A percentile compares a stretch with the other conserved stretches of the same genome.
These are phyloP conservation scores for Xenops minutus DNA, from an alignment of 2,797 vertebrate genomes.

Conservation along the genomic window DNA sequence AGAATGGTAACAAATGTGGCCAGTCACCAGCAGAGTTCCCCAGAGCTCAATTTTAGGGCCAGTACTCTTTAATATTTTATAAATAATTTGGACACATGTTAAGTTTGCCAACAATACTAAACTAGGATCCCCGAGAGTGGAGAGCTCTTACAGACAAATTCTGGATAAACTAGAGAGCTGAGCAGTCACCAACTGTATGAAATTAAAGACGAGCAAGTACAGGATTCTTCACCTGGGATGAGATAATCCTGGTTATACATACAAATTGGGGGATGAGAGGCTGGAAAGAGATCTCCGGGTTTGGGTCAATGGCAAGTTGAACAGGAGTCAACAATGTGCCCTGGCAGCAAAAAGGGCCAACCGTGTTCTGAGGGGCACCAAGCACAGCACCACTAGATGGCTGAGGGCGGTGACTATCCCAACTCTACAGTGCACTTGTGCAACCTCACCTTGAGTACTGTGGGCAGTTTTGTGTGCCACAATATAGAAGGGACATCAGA, in stretches of 20 bases:
- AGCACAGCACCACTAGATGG: background rate
- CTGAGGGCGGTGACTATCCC: background rate
- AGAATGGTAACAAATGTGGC: background rate
- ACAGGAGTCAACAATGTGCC: background rate
- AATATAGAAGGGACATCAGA: background rate
- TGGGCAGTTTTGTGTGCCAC: background rate
- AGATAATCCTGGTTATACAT: background rate
- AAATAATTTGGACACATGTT: background rate
- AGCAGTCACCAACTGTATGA: background rate
- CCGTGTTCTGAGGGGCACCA: background rate
- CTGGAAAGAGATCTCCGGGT: background rate
- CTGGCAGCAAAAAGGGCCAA: background rate
- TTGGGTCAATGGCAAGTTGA: background rate
- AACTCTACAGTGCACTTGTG: background rate
- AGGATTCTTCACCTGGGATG: background rate
- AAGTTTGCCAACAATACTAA: background rate
- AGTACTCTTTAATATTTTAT: background rate
- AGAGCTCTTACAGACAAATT: background rate
- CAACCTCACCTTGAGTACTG: background rate
- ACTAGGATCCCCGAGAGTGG: background rate
- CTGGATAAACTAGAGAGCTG: background rate
- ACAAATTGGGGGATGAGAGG: background rate
- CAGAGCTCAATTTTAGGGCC: background rate
- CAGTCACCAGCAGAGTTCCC: background rate
- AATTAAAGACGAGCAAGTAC: background rate